Evolutionary conservation across 2,888 invertebrate genomes (phyloP), one percentile per base, ranked within the genome.

Genomic region (Drosophila nigricruria): DNA sequence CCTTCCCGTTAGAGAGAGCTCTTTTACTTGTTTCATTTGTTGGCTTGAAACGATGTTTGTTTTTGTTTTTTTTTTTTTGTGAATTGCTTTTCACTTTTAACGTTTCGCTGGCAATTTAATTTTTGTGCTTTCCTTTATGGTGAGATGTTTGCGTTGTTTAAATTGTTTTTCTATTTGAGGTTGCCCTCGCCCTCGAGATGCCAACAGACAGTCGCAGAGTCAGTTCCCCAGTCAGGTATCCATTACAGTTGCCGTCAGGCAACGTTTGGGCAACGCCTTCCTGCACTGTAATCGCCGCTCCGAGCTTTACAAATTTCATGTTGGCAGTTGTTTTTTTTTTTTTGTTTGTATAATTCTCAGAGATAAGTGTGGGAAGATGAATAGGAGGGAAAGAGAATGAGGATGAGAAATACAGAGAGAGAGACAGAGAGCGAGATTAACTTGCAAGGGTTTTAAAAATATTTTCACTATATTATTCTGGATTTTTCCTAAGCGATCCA

Each of bases 161-260:
- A 84, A 89, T 89, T 87, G 89, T 89, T 89, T 89, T 88, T 84
- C 89, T 78, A 89, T 88, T 84, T 89, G 81, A 87, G 89, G 84
- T 86, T 78, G 67, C 47, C 71, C 43, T 43, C 65, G 70, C 71
- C 65, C 68, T 42, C 57, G 56, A 60, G 58, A 58, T 30, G 57
- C 72, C 56, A 40, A 38, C 79, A 63, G 49, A 62, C 57, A 70
- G 57, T 77, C 66, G 52, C 66, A 50, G 68, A 65, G 54, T 72
- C 64, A 62, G 64, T 62, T 70, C 70, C 72, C 73, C 23, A 54
- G 75, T 58, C 54, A 77, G 75, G 81, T 78, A 83, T 83, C 75
- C 70, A 68, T 81, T 88, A 78, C 84, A 78, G 73, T 81, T 73
- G 81, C 66, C 64, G 53, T 49, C 40, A 14, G 66, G 72, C 52